A percentile compares a stretch with the other conserved stretches of the same genome.
Evolutionary conservation across 2,888 invertebrate species (phyloP).

Genomic region (Cepaea hortensis): DNA sequence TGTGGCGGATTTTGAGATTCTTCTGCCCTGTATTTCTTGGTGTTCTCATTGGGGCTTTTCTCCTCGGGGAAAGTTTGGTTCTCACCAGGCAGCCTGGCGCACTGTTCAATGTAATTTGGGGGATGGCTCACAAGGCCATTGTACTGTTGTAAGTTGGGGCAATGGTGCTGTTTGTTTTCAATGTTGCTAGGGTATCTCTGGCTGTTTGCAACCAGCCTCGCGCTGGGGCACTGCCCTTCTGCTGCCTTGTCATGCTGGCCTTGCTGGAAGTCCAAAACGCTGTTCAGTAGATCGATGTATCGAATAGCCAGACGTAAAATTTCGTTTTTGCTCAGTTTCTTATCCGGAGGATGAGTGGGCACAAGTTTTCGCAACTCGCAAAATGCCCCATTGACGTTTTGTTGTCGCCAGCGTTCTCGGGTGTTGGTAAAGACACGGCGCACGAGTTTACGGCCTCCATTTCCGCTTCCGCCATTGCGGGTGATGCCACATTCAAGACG

Average conservation of each 20-base stretch:
- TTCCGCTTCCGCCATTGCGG: background rate
- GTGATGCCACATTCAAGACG: background rate
- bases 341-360: constrained; percentile 97
- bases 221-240: no score
- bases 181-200: background rate
- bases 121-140: no score
- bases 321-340: constrained; percentile 96
- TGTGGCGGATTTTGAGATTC: background rate
- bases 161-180: background rate
- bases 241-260: background rate
- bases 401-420: constrained; percentile 95
- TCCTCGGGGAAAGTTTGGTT: no score
- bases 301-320: constrained; percentile 94
- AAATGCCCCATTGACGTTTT: constrained; percentile 96
- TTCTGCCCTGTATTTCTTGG: background rate
- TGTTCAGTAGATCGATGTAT: constrained; percentile 90
- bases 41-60: no score
- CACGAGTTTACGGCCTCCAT: constrained; percentile 55
- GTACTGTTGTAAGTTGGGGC: no score
- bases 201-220: background rate
- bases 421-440: constrained; percentile 88
- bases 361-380: constrained; percentile 92
- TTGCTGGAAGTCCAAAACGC: constrained; percentile 92
- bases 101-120: no score
- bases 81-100: no score